Percentiles rank a stretch among this genome's conserved stretches.
Evolutionary conservation across 2,888 invertebrate genomes (phyloP).

Genomic region (Dusona sp.): DNA sequence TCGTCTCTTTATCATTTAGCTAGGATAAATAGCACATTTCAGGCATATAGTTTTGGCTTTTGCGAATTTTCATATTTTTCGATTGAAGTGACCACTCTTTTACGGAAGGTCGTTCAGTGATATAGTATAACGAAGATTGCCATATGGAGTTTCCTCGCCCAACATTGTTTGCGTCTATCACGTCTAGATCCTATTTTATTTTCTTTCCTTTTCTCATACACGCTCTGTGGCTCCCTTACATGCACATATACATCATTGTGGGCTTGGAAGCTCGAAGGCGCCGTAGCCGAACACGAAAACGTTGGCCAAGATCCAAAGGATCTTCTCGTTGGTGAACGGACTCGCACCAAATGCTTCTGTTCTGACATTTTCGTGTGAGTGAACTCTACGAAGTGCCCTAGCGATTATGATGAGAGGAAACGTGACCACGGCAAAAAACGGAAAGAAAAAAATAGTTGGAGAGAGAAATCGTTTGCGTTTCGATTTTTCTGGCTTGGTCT

Average conservation of each 20-base stretch:
- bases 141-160: constrained; percentile 15
- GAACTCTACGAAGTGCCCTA: constrained; percentile 37
- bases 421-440: constrained; percentile 29
- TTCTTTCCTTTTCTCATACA: not conserved
- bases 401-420: constrained; percentile 47
- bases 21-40: not conserved
- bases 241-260: constrained; percentile 2
- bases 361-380: constrained; percentile 47
- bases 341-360: constrained; percentile 39
- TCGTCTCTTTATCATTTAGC: no score
- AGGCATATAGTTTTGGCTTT: not conserved
- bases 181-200: not conserved
- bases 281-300: constrained; percentile 37
- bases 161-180: constrained; percentile 32
- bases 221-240: not conserved
- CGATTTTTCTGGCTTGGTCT: constrained; percentile 55
- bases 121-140: constrained; percentile 15
- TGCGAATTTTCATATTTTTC: not conserved
- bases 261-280: constrained; percentile 1
- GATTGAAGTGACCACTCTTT: not conserved
- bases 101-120: not conserved
- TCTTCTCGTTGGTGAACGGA: constrained; percentile 40
- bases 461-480: constrained; percentile 24
- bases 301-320: constrained; percentile 60
- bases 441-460: not conserved